Evolutionary conservation across 92 coral and sea anemone species (phyloP).

Genomic region (Meandrina meandrites): DNA sequence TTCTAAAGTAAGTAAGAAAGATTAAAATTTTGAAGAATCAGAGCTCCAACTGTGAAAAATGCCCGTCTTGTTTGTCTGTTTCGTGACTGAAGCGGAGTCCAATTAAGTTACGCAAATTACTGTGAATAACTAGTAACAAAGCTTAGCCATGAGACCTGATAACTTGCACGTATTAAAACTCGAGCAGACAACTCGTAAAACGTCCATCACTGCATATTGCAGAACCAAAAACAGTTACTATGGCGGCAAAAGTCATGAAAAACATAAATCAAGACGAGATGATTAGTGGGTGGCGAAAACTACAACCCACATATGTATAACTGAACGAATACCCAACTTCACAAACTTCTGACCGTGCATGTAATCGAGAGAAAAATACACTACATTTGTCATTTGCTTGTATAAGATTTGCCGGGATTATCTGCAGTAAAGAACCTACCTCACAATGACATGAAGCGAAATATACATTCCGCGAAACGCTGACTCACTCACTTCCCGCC

Average conservation of each 20-base stretch:
- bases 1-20: too few relatives aligned
- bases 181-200: not conserved
- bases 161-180: not conserved
- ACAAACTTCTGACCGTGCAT: not conserved
- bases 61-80: not conserved
- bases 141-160: not conserved
- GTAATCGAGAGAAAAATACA: not conserved
- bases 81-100: constrained; percentile 1
- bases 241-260: not conserved
- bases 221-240: not conserved
- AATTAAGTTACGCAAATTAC: not conserved
- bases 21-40: not conserved
- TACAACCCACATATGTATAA: not conserved
- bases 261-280: not conserved
- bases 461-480: not conserved
- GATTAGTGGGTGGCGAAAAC: not conserved
- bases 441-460: not conserved
- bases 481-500: not conserved
- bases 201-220: not conserved
- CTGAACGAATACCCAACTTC: not conserved
- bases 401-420: not conserved
- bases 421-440: not conserved
- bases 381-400: not conserved
- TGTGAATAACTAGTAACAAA: not conserved
- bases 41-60: too few relatives aligned